These are phyloP conservation scores for Calyptommatus sinebrachiatus DNA, from an alignment of 2,113 vertebrate species.

Conservation along the genomic window DNA sequence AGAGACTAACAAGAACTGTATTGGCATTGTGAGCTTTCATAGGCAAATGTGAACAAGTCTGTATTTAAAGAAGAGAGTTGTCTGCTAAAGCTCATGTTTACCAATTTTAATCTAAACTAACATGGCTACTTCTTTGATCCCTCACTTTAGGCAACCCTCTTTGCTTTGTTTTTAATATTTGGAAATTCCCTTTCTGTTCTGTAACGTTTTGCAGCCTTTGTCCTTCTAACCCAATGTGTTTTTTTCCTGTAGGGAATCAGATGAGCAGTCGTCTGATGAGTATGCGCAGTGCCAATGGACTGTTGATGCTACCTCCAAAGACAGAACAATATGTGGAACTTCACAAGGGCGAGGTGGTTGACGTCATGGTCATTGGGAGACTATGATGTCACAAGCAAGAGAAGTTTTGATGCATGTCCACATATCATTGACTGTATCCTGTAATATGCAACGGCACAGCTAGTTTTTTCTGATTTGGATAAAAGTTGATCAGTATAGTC, in stretches of 20 bases:
- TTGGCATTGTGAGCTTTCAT: no score
- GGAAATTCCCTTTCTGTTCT: constrained; percentile 3
- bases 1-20: no score
- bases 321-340: constrained; percentile 99
- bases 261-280: constrained; percentile 99
- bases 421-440: constrained; percentile 99
- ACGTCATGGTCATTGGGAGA: constrained; percentile 98
- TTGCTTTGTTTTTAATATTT: not conserved
- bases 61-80: no score
- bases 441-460: constrained; percentile 99
- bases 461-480: constrained; percentile 99
- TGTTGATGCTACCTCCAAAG: constrained; percentile 99
- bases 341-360: constrained; percentile 99
- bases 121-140: no score
- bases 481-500: constrained; percentile 98
- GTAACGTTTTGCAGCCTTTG: not conserved
- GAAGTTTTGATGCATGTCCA: constrained; percentile 98
- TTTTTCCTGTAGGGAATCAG: constrained; percentile 86
- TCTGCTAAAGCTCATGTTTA: no score
- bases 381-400: constrained; percentile 92
- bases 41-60: no score
- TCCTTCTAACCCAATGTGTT: constrained; percentile 25
- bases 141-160: not conserved
- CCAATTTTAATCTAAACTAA: no score
- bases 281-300: constrained; percentile 98